phyloP scores from a whole-genome alignment of 2,888 invertebrate genomes.

The Smittia sp. region DNA sequence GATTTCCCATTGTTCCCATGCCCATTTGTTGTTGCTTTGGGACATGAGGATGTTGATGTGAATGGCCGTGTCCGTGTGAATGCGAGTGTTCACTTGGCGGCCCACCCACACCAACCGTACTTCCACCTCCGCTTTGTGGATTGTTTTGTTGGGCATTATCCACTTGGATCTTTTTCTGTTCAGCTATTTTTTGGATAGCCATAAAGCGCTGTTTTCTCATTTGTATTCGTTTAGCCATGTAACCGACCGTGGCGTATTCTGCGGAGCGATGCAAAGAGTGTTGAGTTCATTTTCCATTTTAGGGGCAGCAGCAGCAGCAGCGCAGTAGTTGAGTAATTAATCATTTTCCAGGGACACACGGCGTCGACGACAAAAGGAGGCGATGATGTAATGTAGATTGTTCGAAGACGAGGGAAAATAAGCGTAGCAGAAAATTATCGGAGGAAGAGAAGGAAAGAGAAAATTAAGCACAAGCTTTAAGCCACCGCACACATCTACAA shows the following conservation, averaged over 20 bases:
- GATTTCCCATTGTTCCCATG: constrained; percentile 53
- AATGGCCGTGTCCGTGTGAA: constrained; percentile 55
- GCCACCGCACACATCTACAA: neutral
- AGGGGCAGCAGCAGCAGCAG: too few species aligned
- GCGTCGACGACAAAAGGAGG: neutral
- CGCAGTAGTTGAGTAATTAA: constrained; percentile 30
- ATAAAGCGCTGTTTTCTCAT: constrained; percentile 92
- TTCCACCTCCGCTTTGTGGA: constrained; percentile 58
- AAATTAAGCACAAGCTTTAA: constrained; percentile 3
- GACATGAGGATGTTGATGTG: constrained; percentile 56
- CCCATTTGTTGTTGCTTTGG: constrained; percentile 52
- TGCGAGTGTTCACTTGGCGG: constrained; percentile 55
- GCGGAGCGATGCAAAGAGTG: constrained; percentile 48
- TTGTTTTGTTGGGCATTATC: constrained; percentile 74
- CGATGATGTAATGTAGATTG: neutral
- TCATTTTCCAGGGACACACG: constrained; percentile 29
- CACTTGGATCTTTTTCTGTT: constrained; percentile 83
- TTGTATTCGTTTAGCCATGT: constrained; percentile 95
- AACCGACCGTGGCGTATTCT: constrained; percentile 98
- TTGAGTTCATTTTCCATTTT: neutral
- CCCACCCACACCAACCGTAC: constrained; percentile 49
- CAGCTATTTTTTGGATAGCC: constrained; percentile 87
- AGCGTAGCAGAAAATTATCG: constrained; percentile 7
- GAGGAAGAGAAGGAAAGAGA: neutral
- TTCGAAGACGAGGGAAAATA: neutral